These are phyloP conservation scores for Solea solea DNA, from an alignment of 2,113 vertebrate genomes.

Conservation along the genomic window DNA sequence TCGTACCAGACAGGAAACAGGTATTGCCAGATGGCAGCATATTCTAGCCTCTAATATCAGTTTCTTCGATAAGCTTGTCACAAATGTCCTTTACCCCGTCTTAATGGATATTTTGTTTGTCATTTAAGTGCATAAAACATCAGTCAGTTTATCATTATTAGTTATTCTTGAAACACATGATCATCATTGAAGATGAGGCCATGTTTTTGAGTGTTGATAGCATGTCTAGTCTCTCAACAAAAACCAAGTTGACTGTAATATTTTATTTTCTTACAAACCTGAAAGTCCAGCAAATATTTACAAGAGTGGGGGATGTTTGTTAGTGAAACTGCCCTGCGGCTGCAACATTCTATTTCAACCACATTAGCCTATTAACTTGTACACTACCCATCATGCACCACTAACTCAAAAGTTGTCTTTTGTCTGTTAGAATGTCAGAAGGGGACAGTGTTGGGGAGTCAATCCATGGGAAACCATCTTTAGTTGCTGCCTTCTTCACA, in stretches of 20 bases:
- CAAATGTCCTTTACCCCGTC: too few relatives aligned
- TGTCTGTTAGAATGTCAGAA: constrained; percentile 94
- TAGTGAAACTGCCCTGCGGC: background rate
- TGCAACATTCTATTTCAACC: background rate
- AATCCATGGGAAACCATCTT: constrained; percentile 94
- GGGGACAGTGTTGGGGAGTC: constrained; percentile 97
- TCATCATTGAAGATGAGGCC: background rate
- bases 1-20: too few relatives aligned
- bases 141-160: background rate
- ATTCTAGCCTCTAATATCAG: too few relatives aligned
- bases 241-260: background rate
- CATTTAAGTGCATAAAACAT: too few relatives aligned
- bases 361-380: background rate
- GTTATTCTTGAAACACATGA: background rate
- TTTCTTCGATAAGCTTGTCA: too few relatives aligned
- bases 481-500: constrained; percentile 92
- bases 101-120: too few relatives aligned
- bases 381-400: background rate
- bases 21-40: too few relatives aligned
- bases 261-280: background rate
- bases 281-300: background rate
- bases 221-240: background rate
- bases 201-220: background rate
- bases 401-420: constrained; percentile 23
- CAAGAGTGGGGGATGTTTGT: background rate